Evolutionary conservation across 2,113 vertebrate species (phyloP).

Genomic region (Cyprinodon variegatus): DNA sequence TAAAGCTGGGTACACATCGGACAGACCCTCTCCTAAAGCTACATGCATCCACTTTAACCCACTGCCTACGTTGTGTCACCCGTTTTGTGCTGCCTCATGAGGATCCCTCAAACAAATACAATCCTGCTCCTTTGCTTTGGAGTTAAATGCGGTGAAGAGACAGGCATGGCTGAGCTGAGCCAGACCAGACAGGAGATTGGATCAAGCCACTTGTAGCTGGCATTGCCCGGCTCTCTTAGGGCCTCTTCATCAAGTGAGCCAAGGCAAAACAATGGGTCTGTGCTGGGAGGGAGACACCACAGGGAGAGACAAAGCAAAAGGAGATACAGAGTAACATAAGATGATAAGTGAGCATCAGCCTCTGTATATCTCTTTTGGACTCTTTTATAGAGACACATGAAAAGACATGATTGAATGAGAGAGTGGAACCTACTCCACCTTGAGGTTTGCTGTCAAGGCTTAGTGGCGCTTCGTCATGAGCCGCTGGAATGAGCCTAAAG

Average conservation of each 20-base stretch:
- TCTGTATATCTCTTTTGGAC: constrained; percentile 22
- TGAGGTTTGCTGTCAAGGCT: constrained; percentile 42
- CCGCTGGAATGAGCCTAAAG: constrained; percentile 50
- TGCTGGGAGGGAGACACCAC: constrained; percentile 42
- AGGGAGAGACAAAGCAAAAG: constrained; percentile 18
- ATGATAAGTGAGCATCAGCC: constrained; percentile 29
- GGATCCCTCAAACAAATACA: constrained; percentile 34
- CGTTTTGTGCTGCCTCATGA: constrained; percentile 35
- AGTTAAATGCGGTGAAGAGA: constrained; percentile 23
- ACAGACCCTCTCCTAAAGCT: constrained; percentile 51
- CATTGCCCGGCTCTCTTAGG: constrained; percentile 40
- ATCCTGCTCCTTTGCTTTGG: constrained; percentile 4
- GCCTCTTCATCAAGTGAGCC: constrained; percentile 46
- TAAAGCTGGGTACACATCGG: constrained; percentile 56
- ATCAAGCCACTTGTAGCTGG: constrained; percentile 67
- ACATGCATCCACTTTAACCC: constrained; percentile 48
- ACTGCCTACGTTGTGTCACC: constrained; percentile 46
- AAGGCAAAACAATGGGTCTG: constrained; percentile 55
- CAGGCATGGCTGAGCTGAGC: constrained; percentile 31
- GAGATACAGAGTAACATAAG: constrained; percentile 5
- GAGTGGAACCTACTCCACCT: constrained; percentile 33
- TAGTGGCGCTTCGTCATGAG: constrained; percentile 47
- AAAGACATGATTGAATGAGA: constrained; percentile 47
- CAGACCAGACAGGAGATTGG: constrained; percentile 31
- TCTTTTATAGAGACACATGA: constrained; percentile 39